Percentiles rank a stretch among this genome's conserved stretches.
These are phyloP conservation scores for Drosophila monieri DNA, from an alignment of 2,888 invertebrate species.

Conservation along the genomic window DNA sequence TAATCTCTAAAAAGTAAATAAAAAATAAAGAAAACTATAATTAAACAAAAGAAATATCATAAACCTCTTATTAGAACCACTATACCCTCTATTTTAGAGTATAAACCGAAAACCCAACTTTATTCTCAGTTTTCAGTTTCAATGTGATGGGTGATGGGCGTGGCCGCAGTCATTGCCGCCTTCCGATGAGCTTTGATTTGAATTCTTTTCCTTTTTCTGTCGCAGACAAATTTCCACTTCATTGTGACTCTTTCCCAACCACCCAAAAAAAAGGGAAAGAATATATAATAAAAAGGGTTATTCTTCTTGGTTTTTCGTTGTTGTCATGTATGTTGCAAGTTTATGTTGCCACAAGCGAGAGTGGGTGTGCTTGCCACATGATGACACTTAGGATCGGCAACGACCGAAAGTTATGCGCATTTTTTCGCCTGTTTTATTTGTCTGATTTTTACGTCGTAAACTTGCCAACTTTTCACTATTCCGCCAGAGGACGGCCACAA, in stretches of 20 bases:
- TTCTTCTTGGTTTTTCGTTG: constrained; percentile 23
- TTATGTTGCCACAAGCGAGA: constrained; percentile 20
- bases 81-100: neutral
- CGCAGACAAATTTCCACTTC: constrained; percentile 67
- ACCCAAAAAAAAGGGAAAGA: constrained; percentile 14
- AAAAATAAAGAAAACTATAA: too few species aligned
- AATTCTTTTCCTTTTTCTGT: constrained; percentile 40
- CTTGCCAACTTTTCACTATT: constrained; percentile 21
- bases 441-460: constrained; percentile 32
- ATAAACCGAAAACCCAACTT: constrained; percentile 9
- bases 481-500: neutral
- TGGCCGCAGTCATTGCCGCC: constrained; percentile 38
- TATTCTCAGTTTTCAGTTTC: constrained; percentile 19
- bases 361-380: constrained; percentile 27
- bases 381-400: constrained; percentile 40
- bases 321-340: constrained; percentile 28
- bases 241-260: constrained; percentile 36
- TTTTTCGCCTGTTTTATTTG: constrained; percentile 31
- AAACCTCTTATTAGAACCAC: neutral
- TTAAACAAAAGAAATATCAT: neutral
- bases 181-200: constrained; percentile 57
- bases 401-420: constrained; percentile 38
- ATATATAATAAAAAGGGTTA: constrained; percentile 18
- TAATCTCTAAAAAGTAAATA: neutral
- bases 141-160: constrained; percentile 32